Evolutionary conservation across 2,797 vertebrate genomes (phyloP), one percentile per base, ranked within the genome.

Genomic region (Sardinella longiceps): DNA sequence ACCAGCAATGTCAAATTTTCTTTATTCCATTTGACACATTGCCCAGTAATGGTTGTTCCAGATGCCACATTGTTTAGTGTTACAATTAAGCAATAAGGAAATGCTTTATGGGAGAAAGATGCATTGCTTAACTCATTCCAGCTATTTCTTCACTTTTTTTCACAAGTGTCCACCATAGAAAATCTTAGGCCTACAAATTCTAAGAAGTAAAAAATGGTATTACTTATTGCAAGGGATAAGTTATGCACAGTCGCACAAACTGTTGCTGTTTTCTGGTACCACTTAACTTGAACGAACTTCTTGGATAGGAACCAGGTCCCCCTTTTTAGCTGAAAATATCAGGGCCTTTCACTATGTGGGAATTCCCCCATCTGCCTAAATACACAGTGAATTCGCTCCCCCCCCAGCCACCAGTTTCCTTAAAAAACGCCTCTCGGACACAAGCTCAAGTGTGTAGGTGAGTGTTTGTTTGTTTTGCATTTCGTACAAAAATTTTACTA

Each of bases 291-390:
- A 80, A 89, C 88, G 25, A 81, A 86, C 84, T 86, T 90, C 88
- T 91, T 93, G 92, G 93, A 93, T 86, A 89, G 89, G 91, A 88
- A 94, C 87, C 89, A 93, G 93, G 91, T 92, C 92, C 88, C 83
- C 86, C 94, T 90, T 93, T 77, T 92, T 63, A 89, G 88, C 92
- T 92, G 89, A 93, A 91, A 92, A 90, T 94, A 91, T 94, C 91
- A 93, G 92, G 90, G 90, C 92, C 92, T 94, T 90, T 91, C 89
- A 92, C 94, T 93, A 92, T 91, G 86, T 88, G 95, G 95, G 95
- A 96, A 96, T 95, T 95, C 94, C 95, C 95, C 95, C 89, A 48
- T 89, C 90, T 93, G 89, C 88, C 83, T 83, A 87, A 90, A 89
- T 90, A 85, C 88, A 91, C 91, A 92, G 92, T 91, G 88, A 92